Evolutionary conservation across 2,113 vertebrate species (phyloP).

Genomic region (Gymnorhina tibicen): DNA sequence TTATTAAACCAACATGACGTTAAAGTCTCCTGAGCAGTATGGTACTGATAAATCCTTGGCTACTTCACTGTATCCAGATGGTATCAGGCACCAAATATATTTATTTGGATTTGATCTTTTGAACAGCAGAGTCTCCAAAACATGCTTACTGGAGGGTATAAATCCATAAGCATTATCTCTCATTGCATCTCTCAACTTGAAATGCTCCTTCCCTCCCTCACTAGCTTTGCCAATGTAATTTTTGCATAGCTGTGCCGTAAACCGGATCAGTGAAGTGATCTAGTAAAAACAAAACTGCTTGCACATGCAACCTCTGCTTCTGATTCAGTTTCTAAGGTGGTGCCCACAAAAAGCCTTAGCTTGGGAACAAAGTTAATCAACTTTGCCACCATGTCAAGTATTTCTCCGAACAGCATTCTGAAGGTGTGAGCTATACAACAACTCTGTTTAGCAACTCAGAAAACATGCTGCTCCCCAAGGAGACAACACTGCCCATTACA

Average conservation of each 20-base stretch:
- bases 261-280: background rate
- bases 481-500: background rate
- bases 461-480: background rate
- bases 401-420: background rate
- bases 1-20: background rate
- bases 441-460: background rate
- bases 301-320: background rate
- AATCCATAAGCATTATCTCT: background rate
- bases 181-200: background rate
- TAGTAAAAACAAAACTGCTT: background rate
- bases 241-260: background rate
- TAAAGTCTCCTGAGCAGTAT: background rate
- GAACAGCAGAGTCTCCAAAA: background rate
- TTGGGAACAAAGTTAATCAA: background rate
- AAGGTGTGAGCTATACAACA: background rate
- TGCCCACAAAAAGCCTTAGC: background rate
- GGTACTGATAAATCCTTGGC: background rate
- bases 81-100: background rate
- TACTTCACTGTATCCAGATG: background rate
- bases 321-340: background rate
- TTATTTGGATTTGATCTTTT: conserved; percentile 2
- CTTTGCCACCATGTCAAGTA: background rate
- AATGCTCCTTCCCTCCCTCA: background rate
- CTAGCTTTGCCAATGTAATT: background rate
- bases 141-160: background rate